phyloP scores from a whole-genome alignment of 2,113 vertebrate species.

The Syngnathus typhle region DNA sequence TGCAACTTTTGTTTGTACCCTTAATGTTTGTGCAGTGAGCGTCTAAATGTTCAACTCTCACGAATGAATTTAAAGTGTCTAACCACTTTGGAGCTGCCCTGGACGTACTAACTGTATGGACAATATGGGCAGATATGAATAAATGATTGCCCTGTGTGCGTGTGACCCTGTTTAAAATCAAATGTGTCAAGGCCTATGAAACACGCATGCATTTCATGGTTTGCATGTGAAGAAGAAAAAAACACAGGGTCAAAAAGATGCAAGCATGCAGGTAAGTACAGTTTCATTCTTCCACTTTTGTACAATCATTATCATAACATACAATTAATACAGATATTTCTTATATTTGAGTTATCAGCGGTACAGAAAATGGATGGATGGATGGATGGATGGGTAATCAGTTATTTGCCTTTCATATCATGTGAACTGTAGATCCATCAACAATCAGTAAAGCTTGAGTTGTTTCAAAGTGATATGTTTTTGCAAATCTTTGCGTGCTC shows the following conservation, averaged over 20 bases:
- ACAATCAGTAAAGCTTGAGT: slow-evolving; percentile 11
- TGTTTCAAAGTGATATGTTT: slow-evolving; percentile 8
- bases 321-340: too few species aligned
- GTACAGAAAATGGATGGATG: too few species aligned
- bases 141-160: slow-evolving; percentile 3
- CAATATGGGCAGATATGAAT: slow-evolving; percentile 15
- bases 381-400: too few species aligned
- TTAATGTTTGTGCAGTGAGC: slow-evolving; percentile 15
- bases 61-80: background rate
- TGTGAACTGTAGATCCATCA: background rate
- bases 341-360: background rate
- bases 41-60: slow-evolving; percentile 8
- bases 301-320: too few species aligned
- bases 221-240: slow-evolving; percentile 6
- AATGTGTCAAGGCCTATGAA: slow-evolving; percentile 22
- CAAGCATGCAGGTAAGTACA: background rate
- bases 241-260: slow-evolving; percentile 11
- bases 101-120: slow-evolving; percentile 6
- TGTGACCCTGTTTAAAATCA: slow-evolving; percentile 29
- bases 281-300: background rate
- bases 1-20: slow-evolving; percentile 8
- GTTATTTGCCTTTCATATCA: slow-evolving; percentile 1
- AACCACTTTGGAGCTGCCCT: slow-evolving; percentile 5
- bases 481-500: background rate
- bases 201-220: slow-evolving; percentile 11